These are phyloP conservation scores for Yponomeuta evonymella DNA, from an alignment of 2,888 invertebrate genomes.

Conservation along the genomic window DNA sequence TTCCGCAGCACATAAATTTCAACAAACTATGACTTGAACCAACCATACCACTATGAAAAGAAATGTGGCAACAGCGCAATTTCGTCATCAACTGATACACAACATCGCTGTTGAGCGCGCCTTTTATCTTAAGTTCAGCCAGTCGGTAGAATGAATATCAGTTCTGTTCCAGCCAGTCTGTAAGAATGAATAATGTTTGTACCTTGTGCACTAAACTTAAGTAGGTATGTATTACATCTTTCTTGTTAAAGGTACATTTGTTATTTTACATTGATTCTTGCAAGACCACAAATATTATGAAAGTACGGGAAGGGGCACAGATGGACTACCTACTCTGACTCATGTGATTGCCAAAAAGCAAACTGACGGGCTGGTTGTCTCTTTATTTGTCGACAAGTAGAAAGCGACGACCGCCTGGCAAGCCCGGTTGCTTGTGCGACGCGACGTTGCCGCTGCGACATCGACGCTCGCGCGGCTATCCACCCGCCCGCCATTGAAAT, in stretches of 20 bases:
- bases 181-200: no score
- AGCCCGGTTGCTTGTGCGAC: constrained; percentile 20
- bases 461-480: constrained; percentile 6
- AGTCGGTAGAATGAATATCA: neutral
- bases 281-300: no score
- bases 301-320: neutral
- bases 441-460: constrained; percentile 22
- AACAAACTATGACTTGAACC: no score
- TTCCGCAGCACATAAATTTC: no score
- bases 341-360: constrained; percentile 7
- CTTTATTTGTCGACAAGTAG: constrained; percentile 19
- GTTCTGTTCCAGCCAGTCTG: neutral
- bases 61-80: constrained; percentile 22
- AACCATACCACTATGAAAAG: constrained; percentile 7
- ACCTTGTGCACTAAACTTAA: no score
- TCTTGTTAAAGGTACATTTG: neutral
- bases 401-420: constrained; percentile 22
- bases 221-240: no score
- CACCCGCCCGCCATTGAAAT: constrained; percentile 22
- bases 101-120: constrained; percentile 16
- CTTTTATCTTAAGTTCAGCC: constrained; percentile 10
- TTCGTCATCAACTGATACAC: constrained; percentile 17
- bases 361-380: constrained; percentile 2
- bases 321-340: neutral
- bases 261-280: neutral